Percentiles rank a stretch among this genome's conserved stretches.
Evolutionary conservation across 2,797 vertebrate genomes (phyloP).

Genomic region (Tapirus indicus): DNA sequence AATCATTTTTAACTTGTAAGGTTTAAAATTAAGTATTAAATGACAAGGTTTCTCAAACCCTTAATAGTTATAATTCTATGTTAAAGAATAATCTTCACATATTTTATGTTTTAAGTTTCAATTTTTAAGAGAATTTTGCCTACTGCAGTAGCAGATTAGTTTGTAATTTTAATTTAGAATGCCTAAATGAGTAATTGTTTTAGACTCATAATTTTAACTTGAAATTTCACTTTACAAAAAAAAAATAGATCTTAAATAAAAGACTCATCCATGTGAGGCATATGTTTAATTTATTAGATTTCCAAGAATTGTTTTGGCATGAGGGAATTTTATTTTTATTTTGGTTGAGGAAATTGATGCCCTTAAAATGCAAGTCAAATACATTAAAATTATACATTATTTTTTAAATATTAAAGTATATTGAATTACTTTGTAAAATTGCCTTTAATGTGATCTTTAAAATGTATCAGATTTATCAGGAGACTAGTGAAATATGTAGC

Average conservation of each 20-base stretch:
- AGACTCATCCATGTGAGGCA: not conserved
- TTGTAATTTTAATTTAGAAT: slow-evolving; percentile 3
- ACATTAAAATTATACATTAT: not conserved
- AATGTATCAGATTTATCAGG: not conserved
- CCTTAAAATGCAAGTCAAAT: not conserved
- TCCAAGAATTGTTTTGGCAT: not conserved
- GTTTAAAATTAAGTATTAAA: not conserved
- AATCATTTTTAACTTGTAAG: not conserved
- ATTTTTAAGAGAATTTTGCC: not conserved
- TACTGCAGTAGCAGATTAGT: not conserved
- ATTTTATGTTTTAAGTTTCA: not conserved
- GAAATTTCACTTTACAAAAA: not conserved
- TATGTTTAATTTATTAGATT: slow-evolving; percentile 13
- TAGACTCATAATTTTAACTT: not conserved
- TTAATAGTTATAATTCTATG: not conserved
- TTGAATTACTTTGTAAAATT: slow-evolving; percentile 11
- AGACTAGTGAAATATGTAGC: not conserved
- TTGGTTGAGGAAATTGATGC: not conserved
- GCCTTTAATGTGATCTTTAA: not conserved
- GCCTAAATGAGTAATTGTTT: not conserved
- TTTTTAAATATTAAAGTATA: slow-evolving; percentile 4
- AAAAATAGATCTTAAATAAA: not conserved
- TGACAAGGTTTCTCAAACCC: not conserved
- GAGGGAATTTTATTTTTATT: not conserved
- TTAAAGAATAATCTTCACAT: not conserved